These are phyloP conservation scores for Azemiops feae DNA, from an alignment of 2,113 vertebrate genomes.

Conservation along the genomic window DNA sequence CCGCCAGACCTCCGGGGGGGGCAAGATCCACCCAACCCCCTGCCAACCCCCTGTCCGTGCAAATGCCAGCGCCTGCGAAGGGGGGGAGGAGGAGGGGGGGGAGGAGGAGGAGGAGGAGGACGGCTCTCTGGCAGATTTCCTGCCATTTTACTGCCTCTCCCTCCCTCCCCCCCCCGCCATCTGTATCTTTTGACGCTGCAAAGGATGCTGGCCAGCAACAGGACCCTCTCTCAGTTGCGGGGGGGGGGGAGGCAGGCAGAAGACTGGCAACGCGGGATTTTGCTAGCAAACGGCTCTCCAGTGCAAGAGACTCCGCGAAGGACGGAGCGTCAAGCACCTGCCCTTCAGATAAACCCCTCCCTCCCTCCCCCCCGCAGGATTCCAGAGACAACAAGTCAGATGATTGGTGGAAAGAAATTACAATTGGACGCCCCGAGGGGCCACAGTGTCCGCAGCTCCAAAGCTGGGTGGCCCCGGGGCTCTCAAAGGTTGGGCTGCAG, in stretches of 20 bases:
- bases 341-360: not conserved
- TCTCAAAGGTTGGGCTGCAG: not conserved
- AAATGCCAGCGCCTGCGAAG: not conserved
- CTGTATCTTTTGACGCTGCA: not conserved
- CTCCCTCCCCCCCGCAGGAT: not conserved
- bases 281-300: too few relatives aligned
- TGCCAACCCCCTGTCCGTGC: accelerated
- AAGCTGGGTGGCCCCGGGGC: too few relatives aligned
- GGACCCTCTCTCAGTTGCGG: not conserved
- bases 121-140: not conserved
- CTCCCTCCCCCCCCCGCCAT: not conserved
- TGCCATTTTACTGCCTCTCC: not conserved
- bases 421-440: not conserved
- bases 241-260: not conserved
- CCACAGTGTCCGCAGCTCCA: too few relatives aligned
- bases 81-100: not conserved
- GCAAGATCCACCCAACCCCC: not conserved
- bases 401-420: too few relatives aligned
- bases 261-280: not conserved
- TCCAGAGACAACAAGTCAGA: not conserved
- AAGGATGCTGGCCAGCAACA: not conserved
- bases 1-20: not conserved
- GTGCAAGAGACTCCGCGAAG: not conserved
- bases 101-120: not conserved
- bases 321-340: not conserved